Evolutionary conservation across 1,140 invertebrate genomes (phyloP), one percentile per base, ranked within the genome.

Genomic region (Saxidomus purpurata): DNA sequence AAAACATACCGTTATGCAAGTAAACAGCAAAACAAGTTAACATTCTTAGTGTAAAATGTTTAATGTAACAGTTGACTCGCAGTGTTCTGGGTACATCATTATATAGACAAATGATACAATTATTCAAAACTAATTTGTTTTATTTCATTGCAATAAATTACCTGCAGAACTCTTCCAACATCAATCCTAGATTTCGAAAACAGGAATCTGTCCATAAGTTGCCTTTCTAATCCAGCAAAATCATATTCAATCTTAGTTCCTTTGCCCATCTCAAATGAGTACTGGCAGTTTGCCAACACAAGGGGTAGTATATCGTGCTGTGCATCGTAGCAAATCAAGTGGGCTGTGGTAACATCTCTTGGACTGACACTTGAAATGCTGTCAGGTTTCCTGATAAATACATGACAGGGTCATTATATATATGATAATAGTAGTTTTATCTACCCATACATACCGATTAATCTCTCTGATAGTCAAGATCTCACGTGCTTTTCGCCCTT

Each of bases 221-320:
- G 92, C 63, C 89, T 74, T 80, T 94, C 90, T 47, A 94, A 79
- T 25, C 71, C 89, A 40, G 40, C 67, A 87, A 93, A 94, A 81
- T 94, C 91, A 74, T 94, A 94, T 28, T 91, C 59, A 11, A 63
- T 63, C 9, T 63, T 25, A 28, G n/a, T 63, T 3, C 59, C 59
- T 63, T 63, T n/a, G n/a, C 59, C 59, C 25, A 63, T 63, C 59
- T 28, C n/a, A 63, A 63, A 63, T 63, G 59, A n/a, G 79, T 40
- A 93, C 52, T 92, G 91, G 43, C 92, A 94, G 79, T 93, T 91
- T 22, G 92, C 84, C 31, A 94, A 89, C 17, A 94, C 87, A 43
- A 94, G 13, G 3, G 93, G 92, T 36, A 92, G 74, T 19, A 94
- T 25, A 71, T 94, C 93, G 36, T 87, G 86, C 55, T 92, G 90